Evolutionary conservation across 1,140 invertebrate genomes (phyloP), one percentile per base, ranked within the genome.

Genomic region (Nomia melanderi): DNA sequence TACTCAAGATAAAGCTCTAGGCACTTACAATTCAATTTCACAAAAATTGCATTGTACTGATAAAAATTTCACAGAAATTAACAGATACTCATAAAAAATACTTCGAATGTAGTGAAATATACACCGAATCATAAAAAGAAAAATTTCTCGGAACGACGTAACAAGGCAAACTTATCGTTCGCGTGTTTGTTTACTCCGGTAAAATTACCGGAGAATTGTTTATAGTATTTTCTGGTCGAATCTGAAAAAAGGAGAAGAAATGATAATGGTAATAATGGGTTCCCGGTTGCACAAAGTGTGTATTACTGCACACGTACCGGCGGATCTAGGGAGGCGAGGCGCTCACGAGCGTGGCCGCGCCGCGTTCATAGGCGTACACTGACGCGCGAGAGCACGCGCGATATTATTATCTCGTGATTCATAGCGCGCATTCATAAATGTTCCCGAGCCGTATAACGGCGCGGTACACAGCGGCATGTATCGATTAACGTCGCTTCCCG

Each of bases 391-490:
- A 70, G 69, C 65, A 72, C 74, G 79, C 77, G 75, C 77, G 82
- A 84, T 85, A 85, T 89, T 90, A 90, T 90, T 89, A 90, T 89
- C 89, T 86, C 83, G 80, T 90, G 87, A 90, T 91, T 89, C 88
- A 90, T 89, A 86, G 85, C 83, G 74, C 81, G 87, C 83, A 89
- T 90, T 90, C 87, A 90, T 90, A 90, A 90, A 90, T 86, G 87
- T 86, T 87, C 73, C 64, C 79, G 66, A 80, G 62, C 72, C 73
- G 77, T 74, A 87, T 79, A 86, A 86, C 77, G 87, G 80, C 79
- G 63, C 73, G 82, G 79, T 82, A 78, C 74, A 84, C 84, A 82
- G 80, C 82, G 83, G 87, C 81, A 79, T 82, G 85, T 89, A 90
- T 90, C 89, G 88, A 91, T 91, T 90, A 91, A 90, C 88, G 88